Evolutionary conservation across 2,113 vertebrate genomes (phyloP), one percentile per base, ranked within the genome.

Genomic region (Eolophus roseicapilla): DNA sequence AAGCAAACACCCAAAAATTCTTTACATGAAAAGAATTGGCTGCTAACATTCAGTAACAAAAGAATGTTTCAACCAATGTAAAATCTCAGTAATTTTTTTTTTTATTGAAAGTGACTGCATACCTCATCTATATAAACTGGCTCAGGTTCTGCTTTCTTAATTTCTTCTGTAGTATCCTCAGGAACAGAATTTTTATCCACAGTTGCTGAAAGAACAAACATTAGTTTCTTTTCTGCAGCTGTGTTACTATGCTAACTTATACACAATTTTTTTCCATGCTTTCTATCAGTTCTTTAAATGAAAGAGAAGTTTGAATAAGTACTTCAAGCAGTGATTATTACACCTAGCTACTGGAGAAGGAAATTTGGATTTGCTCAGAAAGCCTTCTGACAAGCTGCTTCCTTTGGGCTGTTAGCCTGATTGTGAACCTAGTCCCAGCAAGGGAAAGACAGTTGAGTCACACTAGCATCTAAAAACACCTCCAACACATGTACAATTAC

Each of bases 41-140:
- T 17, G 16, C 24, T 57, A 53, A 7, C 60, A 23, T 11, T 41
- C 67, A 44, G 68, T n/a, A 81, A 31, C 12, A 17, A 14, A 50
- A 46, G 19, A n/a, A 35, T 3, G 17, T 47, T 64, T 59, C 67
- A 50, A 77, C 27, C 43, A 17, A 4, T 13, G 31, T 4, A 31
- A 79, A 62, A 73, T 6, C 39, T 47, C 55, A 29, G 46, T 31
- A 35, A 21, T 28, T 68, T 21, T 29, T 62, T 60, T 49, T 75
- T 3, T 17, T 11, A n/a, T 10, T 11, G 9, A 7, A 95, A 78
- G 63, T 9, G 41, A 31, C 49, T 49, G 73, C 95, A 15, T 98
- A 99, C 99, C 99, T 99, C 99, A 84, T 99, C 99, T 96, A 99
- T 99, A 92, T 97, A 98, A 90, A 99, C 98, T 43, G 99, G 98